Evolutionary conservation across 2,113 vertebrate species (phyloP).

Genomic region (Gadus macrocephalus): DNA sequence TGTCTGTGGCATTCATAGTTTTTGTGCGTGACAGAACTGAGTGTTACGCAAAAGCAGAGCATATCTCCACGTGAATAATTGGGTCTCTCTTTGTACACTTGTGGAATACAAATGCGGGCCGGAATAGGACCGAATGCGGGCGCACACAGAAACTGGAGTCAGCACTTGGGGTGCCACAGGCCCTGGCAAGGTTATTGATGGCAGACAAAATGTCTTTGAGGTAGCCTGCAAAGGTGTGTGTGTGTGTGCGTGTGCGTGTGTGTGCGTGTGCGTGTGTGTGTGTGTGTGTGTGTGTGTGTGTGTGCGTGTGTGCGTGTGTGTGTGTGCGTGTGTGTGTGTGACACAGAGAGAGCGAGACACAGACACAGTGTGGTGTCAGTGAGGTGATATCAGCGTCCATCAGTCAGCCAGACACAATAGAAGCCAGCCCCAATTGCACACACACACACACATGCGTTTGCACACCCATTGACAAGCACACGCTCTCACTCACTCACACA

Average conservation of each 20-base stretch:
- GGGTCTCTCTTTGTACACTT: constrained; percentile 14
- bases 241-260: too few species aligned
- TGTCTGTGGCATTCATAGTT: background rate
- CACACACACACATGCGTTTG: too few species aligned
- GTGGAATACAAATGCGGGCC: constrained; percentile 17
- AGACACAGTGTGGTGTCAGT: constrained; percentile 27
- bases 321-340: constrained; percentile 41
- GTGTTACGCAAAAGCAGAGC: background rate
- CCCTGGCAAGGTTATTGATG: constrained; percentile 57
- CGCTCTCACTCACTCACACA: too few species aligned
- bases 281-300: constrained; percentile 38
- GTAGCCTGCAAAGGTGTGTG: constrained; percentile 39
- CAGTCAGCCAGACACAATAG: constrained; percentile 49
- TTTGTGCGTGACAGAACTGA: background rate
- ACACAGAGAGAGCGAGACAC: constrained; percentile 20
- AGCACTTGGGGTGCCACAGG: constrained; percentile 43
- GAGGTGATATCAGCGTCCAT: constrained; percentile 54
- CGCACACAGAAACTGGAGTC: constrained; percentile 42
- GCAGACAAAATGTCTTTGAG: constrained; percentile 52
- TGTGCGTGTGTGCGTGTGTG: background rate
- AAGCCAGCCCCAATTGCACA: constrained; percentile 12
- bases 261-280: too few species aligned
- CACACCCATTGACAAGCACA: too few species aligned
- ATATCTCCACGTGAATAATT: constrained; percentile 1
- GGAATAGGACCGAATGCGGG: background rate